These are phyloP conservation scores for Poliocrania exsul DNA, from an alignment of 2,797 vertebrate genomes.

Conservation along the genomic window DNA sequence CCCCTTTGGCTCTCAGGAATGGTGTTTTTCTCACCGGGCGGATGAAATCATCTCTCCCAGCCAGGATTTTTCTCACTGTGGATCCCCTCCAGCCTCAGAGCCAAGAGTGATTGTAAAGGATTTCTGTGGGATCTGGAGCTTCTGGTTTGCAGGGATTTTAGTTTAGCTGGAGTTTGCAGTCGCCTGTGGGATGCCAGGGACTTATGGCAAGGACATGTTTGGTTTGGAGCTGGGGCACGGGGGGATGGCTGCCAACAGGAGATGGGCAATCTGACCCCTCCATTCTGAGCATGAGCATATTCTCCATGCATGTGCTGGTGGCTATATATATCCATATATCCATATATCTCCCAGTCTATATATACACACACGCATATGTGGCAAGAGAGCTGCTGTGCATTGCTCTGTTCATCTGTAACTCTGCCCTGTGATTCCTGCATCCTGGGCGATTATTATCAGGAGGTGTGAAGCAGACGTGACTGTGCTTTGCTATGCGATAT, in stretches of 20 bases:
- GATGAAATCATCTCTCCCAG: conserved; percentile 1
- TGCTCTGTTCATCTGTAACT: background rate
- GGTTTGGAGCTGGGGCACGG: background rate
- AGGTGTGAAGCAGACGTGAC: conserved; percentile 6
- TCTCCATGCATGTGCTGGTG: background rate
- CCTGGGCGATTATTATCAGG: background rate
- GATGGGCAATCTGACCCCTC: background rate
- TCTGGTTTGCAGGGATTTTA: background rate
- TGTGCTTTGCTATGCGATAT: background rate
- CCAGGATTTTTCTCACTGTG: background rate
- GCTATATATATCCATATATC: background rate
- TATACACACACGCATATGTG: background rate
- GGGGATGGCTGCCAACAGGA: background rate
- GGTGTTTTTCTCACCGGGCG: background rate
- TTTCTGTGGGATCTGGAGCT: background rate
- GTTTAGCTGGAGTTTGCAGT: background rate
- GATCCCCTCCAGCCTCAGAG: background rate
- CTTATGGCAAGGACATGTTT: background rate
- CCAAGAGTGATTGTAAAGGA: background rate
- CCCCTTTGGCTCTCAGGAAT: background rate
- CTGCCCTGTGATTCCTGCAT: background rate
- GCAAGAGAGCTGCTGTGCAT: background rate
- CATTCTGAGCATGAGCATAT: background rate
- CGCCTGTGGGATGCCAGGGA: fast-evolving
- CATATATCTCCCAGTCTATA: background rate